A percentile compares a stretch with the other conserved stretches of the same genome.
These are phyloP conservation scores for Hecatera dysodea DNA, from an alignment of 2,888 invertebrate genomes.

Conservation along the genomic window DNA sequence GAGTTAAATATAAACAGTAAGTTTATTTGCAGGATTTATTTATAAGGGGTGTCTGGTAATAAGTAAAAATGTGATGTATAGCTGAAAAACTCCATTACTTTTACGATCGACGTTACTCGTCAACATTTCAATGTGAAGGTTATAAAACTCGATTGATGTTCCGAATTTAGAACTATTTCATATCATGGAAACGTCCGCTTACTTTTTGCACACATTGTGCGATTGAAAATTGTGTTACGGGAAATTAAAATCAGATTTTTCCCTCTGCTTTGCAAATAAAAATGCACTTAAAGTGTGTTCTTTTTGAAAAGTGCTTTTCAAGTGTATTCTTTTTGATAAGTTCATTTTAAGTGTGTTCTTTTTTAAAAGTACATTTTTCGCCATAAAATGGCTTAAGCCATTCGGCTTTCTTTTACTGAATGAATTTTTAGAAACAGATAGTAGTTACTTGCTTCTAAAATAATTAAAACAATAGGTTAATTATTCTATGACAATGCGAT, in stretches of 20 bases:
- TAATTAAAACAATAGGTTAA: too few species aligned
- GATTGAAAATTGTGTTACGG: conserved; percentile 21
- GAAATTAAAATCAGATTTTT: conserved; percentile 20
- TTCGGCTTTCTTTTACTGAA: too few species aligned
- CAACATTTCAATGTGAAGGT: conserved; percentile 73
- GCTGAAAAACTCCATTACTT: conserved; percentile 65
- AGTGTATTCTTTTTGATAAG: neutral
- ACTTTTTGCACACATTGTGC: conserved; percentile 42
- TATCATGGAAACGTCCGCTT: conserved; percentile 45
- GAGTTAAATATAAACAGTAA: conserved; percentile 55
- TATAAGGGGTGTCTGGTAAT: conserved; percentile 61
- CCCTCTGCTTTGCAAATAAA: too few species aligned
- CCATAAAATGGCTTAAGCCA: too few species aligned
- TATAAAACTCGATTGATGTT: conserved; percentile 73
- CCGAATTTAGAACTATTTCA: conserved; percentile 68
- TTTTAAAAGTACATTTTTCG: too few species aligned
- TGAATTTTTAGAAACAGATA: too few species aligned
- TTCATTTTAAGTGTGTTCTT: neutral
- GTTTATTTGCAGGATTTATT: conserved; percentile 55
- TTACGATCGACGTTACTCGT: conserved; percentile 69
- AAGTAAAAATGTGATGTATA: conserved; percentile 42
- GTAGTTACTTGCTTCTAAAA: too few species aligned
- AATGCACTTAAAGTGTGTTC: too few species aligned
- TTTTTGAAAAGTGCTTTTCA: too few species aligned
- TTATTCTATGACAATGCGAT: too few species aligned